Conservation (phyloP, 2,797 vertebrate species). For the Thunnus albacares region DNA sequence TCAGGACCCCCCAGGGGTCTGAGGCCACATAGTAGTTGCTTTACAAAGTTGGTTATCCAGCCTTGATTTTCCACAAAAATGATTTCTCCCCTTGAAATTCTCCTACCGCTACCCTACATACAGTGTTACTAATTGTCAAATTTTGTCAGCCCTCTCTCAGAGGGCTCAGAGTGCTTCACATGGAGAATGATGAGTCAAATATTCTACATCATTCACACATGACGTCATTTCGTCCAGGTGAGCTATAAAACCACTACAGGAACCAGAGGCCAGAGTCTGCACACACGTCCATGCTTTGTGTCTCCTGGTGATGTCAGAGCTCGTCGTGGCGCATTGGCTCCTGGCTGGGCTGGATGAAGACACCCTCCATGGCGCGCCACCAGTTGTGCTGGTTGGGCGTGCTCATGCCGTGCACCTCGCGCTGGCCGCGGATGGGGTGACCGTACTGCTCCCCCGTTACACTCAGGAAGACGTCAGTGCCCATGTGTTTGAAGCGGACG, state of each 20-base stretch:
- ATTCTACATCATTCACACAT: slow-evolving; percentile 18
- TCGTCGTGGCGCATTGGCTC: slow-evolving; percentile 89
- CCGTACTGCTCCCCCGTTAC: slow-evolving; percentile 96
- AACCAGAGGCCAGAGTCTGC: neutral
- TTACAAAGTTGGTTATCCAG: neutral
- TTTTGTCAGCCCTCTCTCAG: neutral
- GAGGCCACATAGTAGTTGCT: neutral
- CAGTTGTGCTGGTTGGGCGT: slow-evolving; percentile 90
- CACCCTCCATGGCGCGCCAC: slow-evolving; percentile 96
- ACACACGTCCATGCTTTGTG: slow-evolving; percentile 6
- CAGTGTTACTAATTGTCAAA: slow-evolving; percentile 1
- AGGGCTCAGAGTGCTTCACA: slow-evolving; percentile 38
- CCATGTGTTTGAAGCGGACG: slow-evolving; percentile 93
- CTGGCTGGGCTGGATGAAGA: slow-evolving; percentile 93
- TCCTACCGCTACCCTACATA: slow-evolving; percentile 8
- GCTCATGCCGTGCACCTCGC: slow-evolving; percentile 94
- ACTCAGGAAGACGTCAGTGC: slow-evolving; percentile 93
- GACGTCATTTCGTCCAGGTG: slow-evolving; percentile 18
- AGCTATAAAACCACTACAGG: slow-evolving; percentile 4
- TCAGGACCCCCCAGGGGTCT: neutral
- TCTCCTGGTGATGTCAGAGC: slow-evolving; percentile 82
- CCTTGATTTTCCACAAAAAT: neutral
- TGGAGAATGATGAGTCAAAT: slow-evolving; percentile 3
- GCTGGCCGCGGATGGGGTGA: slow-evolving; percentile 94
- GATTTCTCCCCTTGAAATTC: neutral